Conservation (phyloP, 2,888 invertebrate genomes). For the Ectropis crepuscularia region DNA sequence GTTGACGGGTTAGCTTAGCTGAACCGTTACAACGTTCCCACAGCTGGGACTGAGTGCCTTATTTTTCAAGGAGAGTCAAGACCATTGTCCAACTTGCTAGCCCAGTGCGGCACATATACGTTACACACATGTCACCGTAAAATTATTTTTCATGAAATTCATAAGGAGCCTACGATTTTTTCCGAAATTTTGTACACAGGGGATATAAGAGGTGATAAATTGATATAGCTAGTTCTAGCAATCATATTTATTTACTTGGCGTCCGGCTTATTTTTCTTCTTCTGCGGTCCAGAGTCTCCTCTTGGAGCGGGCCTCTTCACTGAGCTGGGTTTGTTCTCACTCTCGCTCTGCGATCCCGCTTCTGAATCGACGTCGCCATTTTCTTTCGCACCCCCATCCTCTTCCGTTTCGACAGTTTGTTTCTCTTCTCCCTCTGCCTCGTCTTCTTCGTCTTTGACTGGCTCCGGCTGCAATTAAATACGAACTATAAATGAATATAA, state of each 20-base stretch:
- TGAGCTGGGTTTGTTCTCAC: slow-evolving; percentile 45
- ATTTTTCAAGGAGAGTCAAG: too few species aligned
- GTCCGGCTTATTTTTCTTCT: slow-evolving; percentile 62
- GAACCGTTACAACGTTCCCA: too few species aligned
- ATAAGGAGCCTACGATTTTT: too few species aligned
- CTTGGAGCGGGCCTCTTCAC: slow-evolving; percentile 60
- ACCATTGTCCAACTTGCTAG: too few species aligned
- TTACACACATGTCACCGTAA: too few species aligned
- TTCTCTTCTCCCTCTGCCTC: slow-evolving; percentile 54
- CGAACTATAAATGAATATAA: neutral
- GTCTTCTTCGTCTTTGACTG: slow-evolving; percentile 75
- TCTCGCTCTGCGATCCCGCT: slow-evolving; percentile 36
- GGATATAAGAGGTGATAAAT: too few species aligned
- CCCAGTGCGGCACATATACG: too few species aligned
- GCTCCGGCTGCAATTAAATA: slow-evolving; percentile 69
- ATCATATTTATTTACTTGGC: slow-evolving; percentile 43
- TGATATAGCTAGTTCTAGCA: too few species aligned
- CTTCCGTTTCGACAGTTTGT: slow-evolving; percentile 40
- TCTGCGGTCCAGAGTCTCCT: slow-evolving; percentile 49
- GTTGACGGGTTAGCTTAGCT: too few species aligned
- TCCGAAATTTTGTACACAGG: too few species aligned
- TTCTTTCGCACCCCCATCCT: slow-evolving; percentile 51
- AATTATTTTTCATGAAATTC: too few species aligned
- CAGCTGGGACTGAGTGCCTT: too few species aligned
- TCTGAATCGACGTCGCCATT: slow-evolving; percentile 62